These are phyloP conservation scores for Crypturellus undulatus DNA, from an alignment of 2,113 vertebrate species.

Conservation along the genomic window DNA sequence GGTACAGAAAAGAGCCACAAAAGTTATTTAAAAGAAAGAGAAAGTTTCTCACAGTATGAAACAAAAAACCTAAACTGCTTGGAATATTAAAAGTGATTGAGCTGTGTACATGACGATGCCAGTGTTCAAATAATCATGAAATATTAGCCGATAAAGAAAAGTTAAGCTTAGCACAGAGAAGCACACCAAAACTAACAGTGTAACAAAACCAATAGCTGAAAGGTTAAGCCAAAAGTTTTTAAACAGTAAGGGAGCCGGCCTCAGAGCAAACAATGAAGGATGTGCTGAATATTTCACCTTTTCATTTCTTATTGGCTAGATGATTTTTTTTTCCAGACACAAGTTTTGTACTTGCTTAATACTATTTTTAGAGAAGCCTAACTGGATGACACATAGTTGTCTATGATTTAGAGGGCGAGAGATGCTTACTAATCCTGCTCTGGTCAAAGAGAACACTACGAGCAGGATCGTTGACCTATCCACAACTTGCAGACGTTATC, in stretches of 20 bases:
- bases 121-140: not conserved
- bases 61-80: not conserved
- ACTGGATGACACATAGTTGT: not conserved
- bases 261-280: not conserved
- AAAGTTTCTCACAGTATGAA: constrained; percentile 7
- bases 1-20: constrained; percentile 9
- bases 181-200: not conserved
- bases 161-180: not conserved
- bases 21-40: constrained; percentile 15
- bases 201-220: not conserved
- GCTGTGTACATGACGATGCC: not conserved
- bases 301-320: not conserved
- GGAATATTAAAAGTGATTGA: not conserved
- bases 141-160: not conserved
- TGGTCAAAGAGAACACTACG: not conserved
- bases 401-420: not conserved
- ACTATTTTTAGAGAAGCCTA: not conserved
- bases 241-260: not conserved
- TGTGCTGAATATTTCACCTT: not conserved
- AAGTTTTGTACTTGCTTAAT: not conserved
- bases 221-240: not conserved
- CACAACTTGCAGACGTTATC: not conserved
- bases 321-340: not conserved
- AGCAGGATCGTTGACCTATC: not conserved
- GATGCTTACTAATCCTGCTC: not conserved